Percentiles rank a stretch among this genome's conserved stretches.
These are phyloP conservation scores for Prosopocoilus inquinatus DNA, from an alignment of 2,888 invertebrate species.

Conservation along the genomic window DNA sequence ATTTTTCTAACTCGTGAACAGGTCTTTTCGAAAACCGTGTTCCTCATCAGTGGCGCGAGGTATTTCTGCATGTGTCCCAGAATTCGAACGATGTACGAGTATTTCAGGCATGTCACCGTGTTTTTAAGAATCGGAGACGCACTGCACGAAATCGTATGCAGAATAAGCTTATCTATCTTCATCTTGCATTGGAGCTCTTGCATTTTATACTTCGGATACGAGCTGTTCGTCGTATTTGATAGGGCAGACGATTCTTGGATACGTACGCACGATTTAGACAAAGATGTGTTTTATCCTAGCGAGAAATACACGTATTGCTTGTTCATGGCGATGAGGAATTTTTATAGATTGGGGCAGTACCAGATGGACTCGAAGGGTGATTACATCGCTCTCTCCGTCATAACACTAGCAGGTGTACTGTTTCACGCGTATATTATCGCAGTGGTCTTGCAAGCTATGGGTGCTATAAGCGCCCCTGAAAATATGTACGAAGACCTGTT, in stretches of 20 bases:
- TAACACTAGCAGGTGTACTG: constrained; percentile 32
- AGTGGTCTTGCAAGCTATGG: constrained; percentile 40
- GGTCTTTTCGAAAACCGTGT: not conserved
- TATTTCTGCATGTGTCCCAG: constrained; percentile 11
- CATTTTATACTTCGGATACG: constrained; percentile 6
- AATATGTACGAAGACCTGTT: constrained; percentile 49
- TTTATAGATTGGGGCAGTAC: constrained; percentile 33
- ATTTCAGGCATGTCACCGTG: constrained; percentile 14
- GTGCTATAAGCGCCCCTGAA: constrained; percentile 37
- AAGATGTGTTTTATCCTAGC: no score
- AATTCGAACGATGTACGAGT: constrained; percentile 12
- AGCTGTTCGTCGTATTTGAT: not conserved
- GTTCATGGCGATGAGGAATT: constrained; percentile 32
- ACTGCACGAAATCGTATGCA: constrained; percentile 11
- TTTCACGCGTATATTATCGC: constrained; percentile 39
- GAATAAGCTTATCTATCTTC: constrained; percentile 10
- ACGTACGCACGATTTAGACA: not conserved
- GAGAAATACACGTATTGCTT: constrained; percentile 25
- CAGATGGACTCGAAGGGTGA: constrained; percentile 24
- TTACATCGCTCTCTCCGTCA: constrained; percentile 28
- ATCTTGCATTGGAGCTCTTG: constrained; percentile 17
- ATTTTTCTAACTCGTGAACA: not conserved
- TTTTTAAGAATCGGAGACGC: constrained; percentile 10
- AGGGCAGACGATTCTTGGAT: constrained; percentile 7
- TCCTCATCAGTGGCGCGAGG: constrained; percentile 3